Percentiles rank a stretch among this genome's conserved stretches.
Conservation (phyloP, 2,113 vertebrate genomes). For the Odocoileus hemionus region DNA sequence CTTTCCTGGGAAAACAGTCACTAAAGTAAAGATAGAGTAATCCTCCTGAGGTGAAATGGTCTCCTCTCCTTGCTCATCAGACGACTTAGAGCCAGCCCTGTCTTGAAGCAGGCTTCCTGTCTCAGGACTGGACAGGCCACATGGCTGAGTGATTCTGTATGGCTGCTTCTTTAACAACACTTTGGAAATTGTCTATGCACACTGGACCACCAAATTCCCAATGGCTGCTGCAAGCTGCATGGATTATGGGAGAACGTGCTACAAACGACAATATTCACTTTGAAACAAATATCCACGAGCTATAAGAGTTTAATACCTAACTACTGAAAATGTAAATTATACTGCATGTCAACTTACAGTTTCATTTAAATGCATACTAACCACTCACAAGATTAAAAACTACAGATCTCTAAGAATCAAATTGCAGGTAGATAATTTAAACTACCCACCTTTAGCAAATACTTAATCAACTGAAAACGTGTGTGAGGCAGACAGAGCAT, state of each 20-base stretch:
- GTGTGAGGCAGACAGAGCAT: neutral
- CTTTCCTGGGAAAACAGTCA: neutral
- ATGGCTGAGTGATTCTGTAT: neutral
- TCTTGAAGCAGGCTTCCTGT: neutral
- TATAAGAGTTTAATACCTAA: conserved; percentile 17
- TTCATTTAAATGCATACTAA: conserved; percentile 54
- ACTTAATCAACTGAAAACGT: conserved; percentile 35
- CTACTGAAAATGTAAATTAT: conserved; percentile 44
- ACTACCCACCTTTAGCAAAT: conserved; percentile 38
- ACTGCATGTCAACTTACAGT: conserved; percentile 18
- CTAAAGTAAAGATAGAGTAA: neutral
- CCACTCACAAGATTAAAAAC: conserved; percentile 48
- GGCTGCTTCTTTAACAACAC: neutral
- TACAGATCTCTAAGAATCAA: conserved; percentile 62
- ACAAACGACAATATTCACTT: conserved; percentile 23
- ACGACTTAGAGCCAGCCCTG: neutral
- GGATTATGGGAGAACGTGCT: neutral
- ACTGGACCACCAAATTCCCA: neutral
- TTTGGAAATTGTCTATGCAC: neutral
- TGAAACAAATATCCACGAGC: conserved; percentile 12
- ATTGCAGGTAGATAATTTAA: conserved; percentile 53
- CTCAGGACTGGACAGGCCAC: neutral
- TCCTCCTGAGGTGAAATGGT: neutral
- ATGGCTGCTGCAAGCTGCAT: neutral
- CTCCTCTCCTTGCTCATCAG: neutral